Evolutionary conservation across 2,113 vertebrate genomes (phyloP).

Genomic region (Columbina picui): DNA sequence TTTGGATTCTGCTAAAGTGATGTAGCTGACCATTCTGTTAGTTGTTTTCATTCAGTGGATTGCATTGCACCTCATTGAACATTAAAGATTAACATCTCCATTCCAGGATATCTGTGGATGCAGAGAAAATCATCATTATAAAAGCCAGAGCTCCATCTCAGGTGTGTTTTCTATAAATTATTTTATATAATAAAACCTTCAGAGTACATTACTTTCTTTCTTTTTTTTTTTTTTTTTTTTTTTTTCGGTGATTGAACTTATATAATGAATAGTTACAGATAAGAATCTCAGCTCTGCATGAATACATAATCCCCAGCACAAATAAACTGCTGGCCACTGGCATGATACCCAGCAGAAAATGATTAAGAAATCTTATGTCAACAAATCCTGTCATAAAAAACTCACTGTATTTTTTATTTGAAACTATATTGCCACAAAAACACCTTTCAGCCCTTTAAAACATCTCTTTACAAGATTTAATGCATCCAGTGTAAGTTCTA

Average conservation of each 20-base stretch:
- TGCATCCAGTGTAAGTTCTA: slow-evolving; percentile 15
- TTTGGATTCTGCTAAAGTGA: background rate
- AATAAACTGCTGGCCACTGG: background rate
- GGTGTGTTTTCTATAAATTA: background rate
- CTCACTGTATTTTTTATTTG: slow-evolving; percentile 50
- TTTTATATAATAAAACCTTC: background rate
- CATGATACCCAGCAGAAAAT: background rate
- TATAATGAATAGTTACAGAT: background rate
- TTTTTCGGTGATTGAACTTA: background rate
- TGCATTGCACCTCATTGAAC: background rate
- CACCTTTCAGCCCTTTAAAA: slow-evolving; percentile 42
- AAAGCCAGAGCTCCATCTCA: background rate
- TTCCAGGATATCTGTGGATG: background rate
- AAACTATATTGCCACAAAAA: slow-evolving; percentile 58
- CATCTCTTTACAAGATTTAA: slow-evolving; percentile 42
- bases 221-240: background rate
- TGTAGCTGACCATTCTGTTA: background rate
- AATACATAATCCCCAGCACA: background rate
- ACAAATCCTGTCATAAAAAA: slow-evolving; percentile 54
- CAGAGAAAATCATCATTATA: background rate
- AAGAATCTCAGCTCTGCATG: background rate
- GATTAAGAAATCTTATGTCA: slow-evolving; percentile 59
- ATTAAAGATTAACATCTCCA: background rate
- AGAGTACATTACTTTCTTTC: background rate
- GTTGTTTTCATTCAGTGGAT: background rate